Evolutionary conservation across 2,113 vertebrate species (phyloP).

Genomic region (Callocephalon fimbriatum): DNA sequence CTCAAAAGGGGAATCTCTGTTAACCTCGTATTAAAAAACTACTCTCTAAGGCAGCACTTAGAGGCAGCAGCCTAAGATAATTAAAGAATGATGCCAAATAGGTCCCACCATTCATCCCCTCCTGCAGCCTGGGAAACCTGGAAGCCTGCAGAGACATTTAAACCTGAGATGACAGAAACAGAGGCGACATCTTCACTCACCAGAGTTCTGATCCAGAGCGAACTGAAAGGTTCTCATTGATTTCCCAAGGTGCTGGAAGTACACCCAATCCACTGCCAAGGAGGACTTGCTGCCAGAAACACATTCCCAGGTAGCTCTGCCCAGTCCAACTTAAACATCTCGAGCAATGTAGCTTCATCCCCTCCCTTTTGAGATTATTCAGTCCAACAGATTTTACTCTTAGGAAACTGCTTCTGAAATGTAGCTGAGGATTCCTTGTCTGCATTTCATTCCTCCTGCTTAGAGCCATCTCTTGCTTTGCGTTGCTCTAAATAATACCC

Average conservation of each 20-base stretch:
- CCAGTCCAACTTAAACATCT: neutral
- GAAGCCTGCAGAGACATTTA: neutral
- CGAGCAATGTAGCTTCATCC: neutral
- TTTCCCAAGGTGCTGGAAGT: neutral
- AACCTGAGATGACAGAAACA: neutral
- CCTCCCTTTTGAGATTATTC: neutral
- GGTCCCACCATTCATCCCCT: neutral
- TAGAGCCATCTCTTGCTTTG: neutral
- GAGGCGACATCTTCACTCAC: neutral
- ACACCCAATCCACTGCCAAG: neutral
- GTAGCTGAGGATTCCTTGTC: neutral
- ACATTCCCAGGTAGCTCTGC: neutral
- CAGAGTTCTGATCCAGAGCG: neutral
- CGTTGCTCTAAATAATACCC: neutral
- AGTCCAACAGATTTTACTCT: neutral
- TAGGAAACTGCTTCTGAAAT: neutral
- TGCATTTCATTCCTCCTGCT: neutral
- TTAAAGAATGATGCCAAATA: neutral
- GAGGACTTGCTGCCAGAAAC: neutral
- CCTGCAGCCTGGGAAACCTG: neutral
- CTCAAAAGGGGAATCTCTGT: neutral
- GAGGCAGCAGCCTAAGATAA: conserved; percentile 25
- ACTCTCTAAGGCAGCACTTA: neutral
- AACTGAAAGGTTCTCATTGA: conserved; percentile 2
- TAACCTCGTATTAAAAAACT: neutral